Conservation (phyloP, 2,113 vertebrate genomes). For the Phodopus roborovskii region DNA sequence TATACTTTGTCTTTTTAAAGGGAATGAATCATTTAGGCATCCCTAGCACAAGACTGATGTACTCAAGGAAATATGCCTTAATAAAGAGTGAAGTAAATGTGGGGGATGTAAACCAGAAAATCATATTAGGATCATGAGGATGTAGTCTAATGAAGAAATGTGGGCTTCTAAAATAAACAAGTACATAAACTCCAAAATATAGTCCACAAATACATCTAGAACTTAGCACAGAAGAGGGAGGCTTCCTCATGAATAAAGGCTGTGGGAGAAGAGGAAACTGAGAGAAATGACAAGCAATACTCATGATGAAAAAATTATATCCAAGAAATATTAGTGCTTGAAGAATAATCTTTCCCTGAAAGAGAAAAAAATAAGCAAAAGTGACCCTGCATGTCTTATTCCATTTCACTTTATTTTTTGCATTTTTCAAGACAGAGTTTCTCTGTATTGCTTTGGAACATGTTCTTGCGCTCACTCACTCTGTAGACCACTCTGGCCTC, state of each 20-base stretch:
- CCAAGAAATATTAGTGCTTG: background rate
- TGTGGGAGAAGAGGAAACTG: background rate
- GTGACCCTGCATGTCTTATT: background rate
- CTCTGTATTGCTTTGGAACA: too few relatives aligned
- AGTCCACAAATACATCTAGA: background rate
- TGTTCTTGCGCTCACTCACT: too few relatives aligned
- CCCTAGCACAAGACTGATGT: background rate
- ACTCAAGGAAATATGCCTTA: background rate
- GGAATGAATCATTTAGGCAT: background rate
- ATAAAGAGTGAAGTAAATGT: background rate
- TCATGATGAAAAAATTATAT: background rate
- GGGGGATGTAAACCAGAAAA: background rate
- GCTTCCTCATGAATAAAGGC: background rate
- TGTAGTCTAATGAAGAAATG: background rate
- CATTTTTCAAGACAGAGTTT: too few relatives aligned
- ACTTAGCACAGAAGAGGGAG: fast-evolving
- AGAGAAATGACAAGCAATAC: background rate
- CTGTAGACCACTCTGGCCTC: too few relatives aligned
- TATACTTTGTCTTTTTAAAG: background rate
- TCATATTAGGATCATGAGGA: background rate
- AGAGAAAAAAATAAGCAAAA: background rate
- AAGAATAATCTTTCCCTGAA: background rate
- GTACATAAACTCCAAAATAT: fast-evolving
- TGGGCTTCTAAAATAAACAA: background rate
- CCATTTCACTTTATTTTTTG: background rate